These are phyloP conservation scores for Hypomecis punctinalis DNA, from an alignment of 2,888 invertebrate genomes.

Conservation along the genomic window DNA sequence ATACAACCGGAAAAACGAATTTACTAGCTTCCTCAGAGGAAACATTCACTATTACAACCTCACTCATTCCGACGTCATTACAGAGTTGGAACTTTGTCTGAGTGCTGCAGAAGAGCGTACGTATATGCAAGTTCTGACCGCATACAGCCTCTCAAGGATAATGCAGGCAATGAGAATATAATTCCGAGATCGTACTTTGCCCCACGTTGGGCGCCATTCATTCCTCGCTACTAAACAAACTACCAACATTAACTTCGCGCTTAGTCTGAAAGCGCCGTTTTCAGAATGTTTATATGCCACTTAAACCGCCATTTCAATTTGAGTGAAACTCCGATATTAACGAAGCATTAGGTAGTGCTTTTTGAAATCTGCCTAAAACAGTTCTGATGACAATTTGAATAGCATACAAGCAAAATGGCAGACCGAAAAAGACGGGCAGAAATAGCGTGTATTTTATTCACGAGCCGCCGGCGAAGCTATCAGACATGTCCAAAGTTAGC, in stretches of 20 bases:
- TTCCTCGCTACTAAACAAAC: constrained; percentile 48
- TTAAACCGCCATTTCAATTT: constrained; percentile 24
- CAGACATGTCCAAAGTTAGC: constrained; percentile 80
- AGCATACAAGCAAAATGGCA: constrained; percentile 44
- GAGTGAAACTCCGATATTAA: constrained; percentile 25
- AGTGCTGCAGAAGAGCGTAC: constrained; percentile 25
- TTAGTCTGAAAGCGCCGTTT: constrained; percentile 34
- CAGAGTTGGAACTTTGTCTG: constrained; percentile 35
- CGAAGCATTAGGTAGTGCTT: constrained; percentile 29
- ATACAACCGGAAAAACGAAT: neutral
- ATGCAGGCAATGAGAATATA: constrained; percentile 54
- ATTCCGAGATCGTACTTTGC: constrained; percentile 53
- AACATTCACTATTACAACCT: constrained; percentile 7
- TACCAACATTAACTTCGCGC: constrained; percentile 44
- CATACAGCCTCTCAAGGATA: constrained; percentile 55
- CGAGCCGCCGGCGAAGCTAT: constrained; percentile 73
- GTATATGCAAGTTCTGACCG: constrained; percentile 49
- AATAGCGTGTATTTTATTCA: constrained; percentile 77
- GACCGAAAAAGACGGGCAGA: constrained; percentile 60
- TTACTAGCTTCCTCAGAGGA: constrained; percentile 5
- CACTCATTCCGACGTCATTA: constrained; percentile 32
- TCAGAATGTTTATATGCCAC: constrained; percentile 31
- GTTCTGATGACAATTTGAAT: constrained; percentile 50
- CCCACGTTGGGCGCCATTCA: constrained; percentile 58
- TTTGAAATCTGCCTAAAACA: constrained; percentile 5